These are phyloP conservation scores for Hypanus sabinus DNA, from an alignment of 2,113 vertebrate species.

Conservation along the genomic window DNA sequence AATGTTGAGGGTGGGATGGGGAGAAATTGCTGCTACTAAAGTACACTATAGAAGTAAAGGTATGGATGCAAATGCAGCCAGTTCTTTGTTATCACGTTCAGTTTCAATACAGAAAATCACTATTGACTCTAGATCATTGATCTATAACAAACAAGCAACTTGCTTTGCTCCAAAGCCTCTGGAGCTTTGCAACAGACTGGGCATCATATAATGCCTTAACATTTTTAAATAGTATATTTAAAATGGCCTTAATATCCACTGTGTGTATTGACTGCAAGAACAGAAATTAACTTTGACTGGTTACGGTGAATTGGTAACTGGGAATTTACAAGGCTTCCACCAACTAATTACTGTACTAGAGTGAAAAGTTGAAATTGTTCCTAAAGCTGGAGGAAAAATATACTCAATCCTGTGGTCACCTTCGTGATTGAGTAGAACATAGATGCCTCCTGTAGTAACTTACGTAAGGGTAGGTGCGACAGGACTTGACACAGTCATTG, in stretches of 20 bases:
- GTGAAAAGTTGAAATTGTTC: not conserved
- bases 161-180: no score
- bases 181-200: not conserved
- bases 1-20: not conserved
- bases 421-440: no score
- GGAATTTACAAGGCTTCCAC: not conserved
- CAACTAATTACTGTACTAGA: no score
- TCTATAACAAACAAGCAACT: no score
- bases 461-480: conserved; percentile 36
- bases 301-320: not conserved
- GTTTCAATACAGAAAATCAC: not conserved
- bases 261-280: not conserved
- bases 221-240: no score
- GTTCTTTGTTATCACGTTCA: not conserved
- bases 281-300: not conserved
- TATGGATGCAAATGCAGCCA: not conserved
- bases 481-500: conserved; percentile 40
- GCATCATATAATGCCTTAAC: no score
- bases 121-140: not conserved
- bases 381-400: not conserved
- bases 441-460: not conserved
- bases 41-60: not conserved
- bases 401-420: not conserved
- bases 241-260: no score
- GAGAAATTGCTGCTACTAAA: not conserved